A percentile compares a stretch with the other conserved stretches of the same genome.
phyloP scores from a whole-genome alignment of 2,797 vertebrate genomes.

The Buphagus erythrorhynchus region DNA sequence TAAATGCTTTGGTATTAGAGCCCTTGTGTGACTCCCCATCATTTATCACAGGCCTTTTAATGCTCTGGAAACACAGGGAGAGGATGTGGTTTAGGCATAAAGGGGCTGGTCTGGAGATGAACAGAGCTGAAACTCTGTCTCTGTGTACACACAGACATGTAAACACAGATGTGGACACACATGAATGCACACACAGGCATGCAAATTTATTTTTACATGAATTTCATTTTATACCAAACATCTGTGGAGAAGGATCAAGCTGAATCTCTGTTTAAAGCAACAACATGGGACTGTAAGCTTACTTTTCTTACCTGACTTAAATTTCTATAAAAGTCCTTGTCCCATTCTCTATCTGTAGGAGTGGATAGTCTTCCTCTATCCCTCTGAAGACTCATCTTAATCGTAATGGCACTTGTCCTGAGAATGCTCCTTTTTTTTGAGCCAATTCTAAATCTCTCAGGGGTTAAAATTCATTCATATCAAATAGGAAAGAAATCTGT shows the following conservation, averaged over 20 bases:
- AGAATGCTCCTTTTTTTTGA: background rate
- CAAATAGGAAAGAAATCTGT: background rate
- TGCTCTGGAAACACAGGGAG: background rate
- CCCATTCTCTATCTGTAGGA: background rate
- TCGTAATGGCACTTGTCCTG: background rate
- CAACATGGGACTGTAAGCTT: background rate
- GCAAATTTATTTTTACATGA: background rate
- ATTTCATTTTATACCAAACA: background rate
- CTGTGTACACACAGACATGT: background rate
- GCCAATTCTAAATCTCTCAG: background rate
- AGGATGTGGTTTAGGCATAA: background rate
- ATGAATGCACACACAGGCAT: fast-evolving
- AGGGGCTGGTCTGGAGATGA: background rate
- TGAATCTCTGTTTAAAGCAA: background rate
- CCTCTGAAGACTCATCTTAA: background rate
- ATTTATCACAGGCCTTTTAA: background rate
- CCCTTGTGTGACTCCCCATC: background rate
- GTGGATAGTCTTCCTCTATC: background rate
- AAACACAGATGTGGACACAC: too few relatives aligned
- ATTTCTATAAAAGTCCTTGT: background rate
- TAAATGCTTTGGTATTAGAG: background rate
- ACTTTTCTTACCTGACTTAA: background rate
- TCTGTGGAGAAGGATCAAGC: background rate
- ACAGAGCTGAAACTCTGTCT: background rate
- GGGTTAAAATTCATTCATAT: background rate